Evolutionary conservation across 2,113 vertebrate species (phyloP).

Genomic region (Hystrix brachyura): DNA sequence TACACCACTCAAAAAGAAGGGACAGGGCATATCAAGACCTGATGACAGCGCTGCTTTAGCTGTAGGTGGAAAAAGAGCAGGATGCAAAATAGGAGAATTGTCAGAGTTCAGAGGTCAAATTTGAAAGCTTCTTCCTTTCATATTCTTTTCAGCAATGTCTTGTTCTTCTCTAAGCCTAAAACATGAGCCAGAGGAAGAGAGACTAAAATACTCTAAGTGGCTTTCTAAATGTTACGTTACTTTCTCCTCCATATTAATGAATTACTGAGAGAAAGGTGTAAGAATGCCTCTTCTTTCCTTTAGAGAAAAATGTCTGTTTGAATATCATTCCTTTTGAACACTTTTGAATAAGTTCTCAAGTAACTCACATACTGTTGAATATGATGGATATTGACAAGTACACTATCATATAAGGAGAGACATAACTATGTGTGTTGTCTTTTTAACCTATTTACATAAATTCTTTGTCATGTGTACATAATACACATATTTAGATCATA

Average conservation of each 20-base stretch:
- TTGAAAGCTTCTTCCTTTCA: not conserved
- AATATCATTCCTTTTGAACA: not conserved
- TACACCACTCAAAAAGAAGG: not conserved
- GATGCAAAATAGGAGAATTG: not conserved
- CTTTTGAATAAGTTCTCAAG: not conserved
- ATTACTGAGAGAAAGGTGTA: not conserved
- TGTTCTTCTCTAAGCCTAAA: not conserved
- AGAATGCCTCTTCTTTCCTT: not conserved
- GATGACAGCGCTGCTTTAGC: not conserved
- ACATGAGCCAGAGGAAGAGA: not conserved
- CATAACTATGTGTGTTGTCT: not conserved
- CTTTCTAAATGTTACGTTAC: not conserved
- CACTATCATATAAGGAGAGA: not conserved
- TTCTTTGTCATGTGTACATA: not conserved
- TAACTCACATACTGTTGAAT: conserved; percentile 22
- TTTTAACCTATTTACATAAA: not conserved
- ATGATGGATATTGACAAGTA: not conserved
- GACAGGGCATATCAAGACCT: not conserved
- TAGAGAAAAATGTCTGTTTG: conserved; percentile 1
- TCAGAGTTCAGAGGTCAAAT: not conserved
- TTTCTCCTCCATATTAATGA: not conserved
- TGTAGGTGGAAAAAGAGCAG: not conserved
- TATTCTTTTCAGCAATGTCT: not conserved
- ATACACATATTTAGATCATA: not conserved
- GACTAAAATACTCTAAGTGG: not conserved